Evolutionary conservation across 2,797 vertebrate species (phyloP).

Genomic region (Pitangus sulphuratus): DNA sequence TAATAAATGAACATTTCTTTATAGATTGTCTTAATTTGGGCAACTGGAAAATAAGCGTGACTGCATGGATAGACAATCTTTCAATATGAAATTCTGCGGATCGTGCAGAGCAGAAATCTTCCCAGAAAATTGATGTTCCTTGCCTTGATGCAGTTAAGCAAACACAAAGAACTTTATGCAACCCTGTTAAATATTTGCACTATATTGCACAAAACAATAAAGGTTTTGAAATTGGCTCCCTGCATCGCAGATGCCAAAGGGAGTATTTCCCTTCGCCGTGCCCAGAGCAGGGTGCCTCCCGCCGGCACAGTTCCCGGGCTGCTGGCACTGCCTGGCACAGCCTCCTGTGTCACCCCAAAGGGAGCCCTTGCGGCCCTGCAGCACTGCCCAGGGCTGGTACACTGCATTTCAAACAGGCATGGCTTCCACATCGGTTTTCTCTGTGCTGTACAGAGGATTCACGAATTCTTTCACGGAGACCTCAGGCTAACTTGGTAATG

Average conservation of each 20-base stretch:
- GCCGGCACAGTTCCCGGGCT: fast-evolving
- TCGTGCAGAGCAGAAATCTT: constrained; percentile 2
- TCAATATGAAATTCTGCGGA: constrained; percentile 7
- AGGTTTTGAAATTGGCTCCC: background rate
- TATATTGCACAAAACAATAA: background rate
- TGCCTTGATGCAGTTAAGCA: constrained; percentile 6
- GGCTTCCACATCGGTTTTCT: fast-evolving
- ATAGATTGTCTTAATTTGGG: constrained; percentile 79
- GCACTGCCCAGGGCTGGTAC: background rate
- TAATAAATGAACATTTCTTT: constrained; percentile 85
- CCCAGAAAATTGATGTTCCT: constrained; percentile 23
- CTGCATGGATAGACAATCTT: constrained; percentile 21
- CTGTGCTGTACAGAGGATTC: fast-evolving
- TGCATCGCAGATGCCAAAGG: fast-evolving
- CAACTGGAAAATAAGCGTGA: constrained; percentile 68
- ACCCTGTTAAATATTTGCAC: background rate
- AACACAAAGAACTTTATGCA: background rate
- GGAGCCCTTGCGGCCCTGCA: fast-evolving
- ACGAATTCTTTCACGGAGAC: background rate
- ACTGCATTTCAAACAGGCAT: fast-evolving
- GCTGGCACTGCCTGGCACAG: background rate
- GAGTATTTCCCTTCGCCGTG: background rate
- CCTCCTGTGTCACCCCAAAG: background rate
- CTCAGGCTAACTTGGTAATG: background rate
- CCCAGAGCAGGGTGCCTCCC: background rate